These are phyloP conservation scores for Aplodontia rufa DNA, from an alignment of 2,113 vertebrate species.

Conservation along the genomic window DNA sequence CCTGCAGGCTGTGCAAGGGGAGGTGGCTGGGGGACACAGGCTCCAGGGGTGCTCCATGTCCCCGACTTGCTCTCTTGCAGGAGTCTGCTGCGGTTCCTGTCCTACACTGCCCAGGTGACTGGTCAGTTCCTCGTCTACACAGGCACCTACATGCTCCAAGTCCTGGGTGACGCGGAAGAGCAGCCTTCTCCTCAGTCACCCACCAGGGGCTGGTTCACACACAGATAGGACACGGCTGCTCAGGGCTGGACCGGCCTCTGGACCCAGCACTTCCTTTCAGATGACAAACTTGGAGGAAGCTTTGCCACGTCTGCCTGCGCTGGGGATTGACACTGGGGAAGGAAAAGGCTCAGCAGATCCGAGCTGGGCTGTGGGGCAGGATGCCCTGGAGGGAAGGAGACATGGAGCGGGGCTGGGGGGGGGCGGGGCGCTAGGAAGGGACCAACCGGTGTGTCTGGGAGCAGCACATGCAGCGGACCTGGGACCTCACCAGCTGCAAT, in stretches of 20 bases:
- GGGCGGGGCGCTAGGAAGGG: too few relatives aligned
- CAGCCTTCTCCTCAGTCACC: neutral
- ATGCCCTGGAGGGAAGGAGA: neutral
- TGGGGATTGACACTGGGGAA: neutral
- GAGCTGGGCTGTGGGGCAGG: neutral
- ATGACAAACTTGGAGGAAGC: neutral
- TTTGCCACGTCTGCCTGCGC: neutral
- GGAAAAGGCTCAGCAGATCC: neutral
- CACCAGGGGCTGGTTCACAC: neutral
- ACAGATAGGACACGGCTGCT: neutral
- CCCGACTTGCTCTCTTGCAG: constrained; percentile 76
- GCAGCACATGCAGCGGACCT: too few relatives aligned
- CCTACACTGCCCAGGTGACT: constrained; percentile 82
- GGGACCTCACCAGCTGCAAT: neutral
- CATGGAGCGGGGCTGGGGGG: fast-evolving
- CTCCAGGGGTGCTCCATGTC: too few relatives aligned
- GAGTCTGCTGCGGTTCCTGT: constrained; percentile 83
- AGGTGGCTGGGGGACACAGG: neutral
- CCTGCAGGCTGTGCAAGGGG: too few relatives aligned
- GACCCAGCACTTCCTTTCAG: neutral
- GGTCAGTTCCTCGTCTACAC: constrained; percentile 87
- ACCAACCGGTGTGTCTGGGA: neutral
- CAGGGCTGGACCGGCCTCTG: neutral
- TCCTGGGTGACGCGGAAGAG: constrained; percentile 82
- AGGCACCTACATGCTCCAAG: constrained; percentile 82